Evolutionary conservation across 2,113 vertebrate species (phyloP).

Genomic region (Talpa occidentalis): DNA sequence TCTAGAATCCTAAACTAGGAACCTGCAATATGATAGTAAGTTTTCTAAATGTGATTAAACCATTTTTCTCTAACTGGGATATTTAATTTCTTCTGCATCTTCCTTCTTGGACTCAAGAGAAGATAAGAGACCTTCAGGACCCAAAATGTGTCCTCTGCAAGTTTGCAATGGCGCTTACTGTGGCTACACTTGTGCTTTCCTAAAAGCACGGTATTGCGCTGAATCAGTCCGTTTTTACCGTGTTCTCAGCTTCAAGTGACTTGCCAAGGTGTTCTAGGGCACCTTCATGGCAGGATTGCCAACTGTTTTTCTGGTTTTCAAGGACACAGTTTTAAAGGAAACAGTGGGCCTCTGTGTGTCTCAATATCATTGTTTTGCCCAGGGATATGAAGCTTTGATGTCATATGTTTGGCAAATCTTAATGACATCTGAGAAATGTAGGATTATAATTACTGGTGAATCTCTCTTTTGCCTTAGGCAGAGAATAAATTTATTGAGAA

Average conservation of each 20-base stretch:
- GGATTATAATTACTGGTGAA: slow-evolving; percentile 1
- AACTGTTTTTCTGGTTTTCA: slow-evolving; percentile 43
- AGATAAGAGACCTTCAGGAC: background rate
- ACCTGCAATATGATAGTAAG: background rate
- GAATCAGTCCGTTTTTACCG: background rate
- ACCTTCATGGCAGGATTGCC: background rate
- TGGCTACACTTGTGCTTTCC: background rate
- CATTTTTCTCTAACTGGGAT: background rate
- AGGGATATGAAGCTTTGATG: slow-evolving; percentile 37
- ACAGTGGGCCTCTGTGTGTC: slow-evolving; percentile 32
- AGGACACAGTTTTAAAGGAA: slow-evolving; percentile 35
- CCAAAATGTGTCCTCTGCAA: background rate
- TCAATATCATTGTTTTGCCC: slow-evolving; percentile 36
- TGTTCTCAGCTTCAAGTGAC: background rate
- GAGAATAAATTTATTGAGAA: slow-evolving; percentile 44
- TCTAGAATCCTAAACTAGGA: background rate
- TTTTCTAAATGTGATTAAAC: background rate
- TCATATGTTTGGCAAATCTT: slow-evolving; percentile 47
- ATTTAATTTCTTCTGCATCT: background rate
- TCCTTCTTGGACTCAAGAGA: background rate
- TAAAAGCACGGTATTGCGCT: background rate
- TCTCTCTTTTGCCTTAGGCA: slow-evolving; percentile 18
- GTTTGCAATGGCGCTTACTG: background rate
- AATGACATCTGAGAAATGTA: slow-evolving; percentile 43
- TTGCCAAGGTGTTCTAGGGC: background rate